Base-by-base conservation (phyloP, 1,140 invertebrate species). In the Drosophila truncata region DNA sequence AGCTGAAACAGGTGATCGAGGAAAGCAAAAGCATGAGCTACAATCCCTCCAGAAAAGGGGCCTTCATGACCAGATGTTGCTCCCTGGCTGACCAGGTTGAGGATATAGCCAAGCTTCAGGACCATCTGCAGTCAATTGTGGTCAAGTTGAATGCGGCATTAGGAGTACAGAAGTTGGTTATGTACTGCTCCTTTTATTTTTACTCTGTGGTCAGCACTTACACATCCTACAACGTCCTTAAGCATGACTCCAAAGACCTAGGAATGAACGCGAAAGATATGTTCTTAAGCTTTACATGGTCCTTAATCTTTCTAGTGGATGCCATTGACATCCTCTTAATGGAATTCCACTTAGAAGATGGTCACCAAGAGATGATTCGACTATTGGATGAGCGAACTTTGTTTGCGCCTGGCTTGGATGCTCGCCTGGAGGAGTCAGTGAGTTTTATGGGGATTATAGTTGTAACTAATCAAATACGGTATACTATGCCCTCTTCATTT, bases 221-320 rank as follows among this genome's bases (percentile, higher is more conserved):
- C 18, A 5, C 13, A 52, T 1, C 0, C 29, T 52, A 20, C 18
- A 4, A 13, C 3, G 0, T 20, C 7, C 9, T 52, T 3, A 52
- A 20, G 49, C 2, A 52, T 9, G 13, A 2, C 1, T 0, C 1
- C 3, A 20, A 14, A 4, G 3, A 14, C 6, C 1, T 14, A 3
- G 4, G 3, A 3, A 4, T 20, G 13, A 33, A 1, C 1, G 1
- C 16, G 0, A 23, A 1, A 10, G 4, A 6, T 35, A 1, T 10
- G 16, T 11, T 54, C 2, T 6, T 35, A 0, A 6, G 4, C 8
- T 3, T 7, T 6, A 0, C 20, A 3, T 54, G 50, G 50, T 3
- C 14, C 9, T 23, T n/a, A 1, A 23, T 23, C 14, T 37, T 4
- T 5, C 10, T 11, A 18, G 3, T 54, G 4, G 14, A 5, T 23